phyloP scores from a whole-genome alignment of 2,888 invertebrate species.

The Chrysotoxum bicinctum region DNA sequence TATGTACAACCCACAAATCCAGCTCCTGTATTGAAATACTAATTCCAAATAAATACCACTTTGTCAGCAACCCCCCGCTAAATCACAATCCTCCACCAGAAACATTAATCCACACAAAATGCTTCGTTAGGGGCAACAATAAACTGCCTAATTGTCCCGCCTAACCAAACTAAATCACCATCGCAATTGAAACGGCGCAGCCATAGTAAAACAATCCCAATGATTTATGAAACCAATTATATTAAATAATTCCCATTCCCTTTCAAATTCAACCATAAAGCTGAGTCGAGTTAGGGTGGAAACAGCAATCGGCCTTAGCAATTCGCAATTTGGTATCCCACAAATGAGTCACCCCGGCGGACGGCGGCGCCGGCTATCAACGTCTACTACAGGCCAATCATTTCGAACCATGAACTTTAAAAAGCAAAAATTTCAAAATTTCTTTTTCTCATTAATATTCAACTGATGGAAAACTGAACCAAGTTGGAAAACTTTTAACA shows the following conservation, averaged over 20 bases:
- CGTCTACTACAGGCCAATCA: not conserved
- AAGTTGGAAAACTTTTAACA: slow-evolving; percentile 9
- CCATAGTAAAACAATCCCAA: slow-evolving; percentile 60
- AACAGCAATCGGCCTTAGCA: not conserved
- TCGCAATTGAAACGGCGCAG: slow-evolving; percentile 45
- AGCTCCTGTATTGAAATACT: not conserved
- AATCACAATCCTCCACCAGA: not conserved
- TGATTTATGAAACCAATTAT: slow-evolving; percentile 71
- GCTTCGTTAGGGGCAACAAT: slow-evolving; percentile 55
- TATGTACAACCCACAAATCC: not conserved
- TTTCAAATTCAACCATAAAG: slow-evolving; percentile 1
- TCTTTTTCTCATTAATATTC: slow-evolving; percentile 29
- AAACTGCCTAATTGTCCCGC: slow-evolving; percentile 56
- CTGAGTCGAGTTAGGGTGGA: not conserved
- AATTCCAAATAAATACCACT: not conserved
- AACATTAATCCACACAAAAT: slow-evolving; percentile 20
- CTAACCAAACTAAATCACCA: slow-evolving; percentile 56
- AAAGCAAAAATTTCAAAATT: not conserved
- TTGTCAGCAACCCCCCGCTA: not conserved
- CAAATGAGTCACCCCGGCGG: not conserved
- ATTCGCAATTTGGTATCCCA: slow-evolving; percentile 6
- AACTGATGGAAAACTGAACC: slow-evolving; percentile 22
- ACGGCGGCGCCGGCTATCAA: not conserved
- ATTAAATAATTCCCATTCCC: slow-evolving; percentile 55
- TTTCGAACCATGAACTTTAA: slow-evolving; percentile 22